Percentiles rank a stretch among this genome's conserved stretches.
Evolutionary conservation across 2,888 invertebrate genomes (phyloP).

Genomic region (Philonicus albiceps): DNA sequence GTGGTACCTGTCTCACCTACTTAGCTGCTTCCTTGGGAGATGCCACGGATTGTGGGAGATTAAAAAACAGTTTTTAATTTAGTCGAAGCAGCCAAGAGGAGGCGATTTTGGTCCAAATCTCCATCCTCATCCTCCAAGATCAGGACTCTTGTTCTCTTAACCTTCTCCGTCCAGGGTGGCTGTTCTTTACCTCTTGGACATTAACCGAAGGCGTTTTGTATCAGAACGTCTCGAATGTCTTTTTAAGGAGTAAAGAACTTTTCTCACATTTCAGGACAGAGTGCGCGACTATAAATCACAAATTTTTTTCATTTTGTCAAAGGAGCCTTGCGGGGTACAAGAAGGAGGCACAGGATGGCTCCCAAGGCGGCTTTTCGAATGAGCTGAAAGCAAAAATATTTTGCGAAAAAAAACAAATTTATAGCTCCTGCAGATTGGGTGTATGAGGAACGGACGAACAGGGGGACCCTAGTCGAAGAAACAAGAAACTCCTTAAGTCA

Average conservation of each 20-base stretch:
- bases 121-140: neutral
- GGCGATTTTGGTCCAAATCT: neutral
- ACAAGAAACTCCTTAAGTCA: neutral
- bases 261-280: neutral
- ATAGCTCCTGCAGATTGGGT: neutral
- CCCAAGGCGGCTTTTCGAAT: constrained; percentile 28
- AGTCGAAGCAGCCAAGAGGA: neutral
- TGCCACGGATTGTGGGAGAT: neutral
- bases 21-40: neutral
- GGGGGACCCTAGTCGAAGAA: neutral
- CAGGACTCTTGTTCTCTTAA: neutral
- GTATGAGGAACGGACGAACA: neutral
- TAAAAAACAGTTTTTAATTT: neutral
- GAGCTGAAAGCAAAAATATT: constrained; percentile 23
- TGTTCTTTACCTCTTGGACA: neutral
- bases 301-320: constrained; percentile 34
- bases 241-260: constrained; percentile 1
- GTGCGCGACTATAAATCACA: constrained; percentile 15
- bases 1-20: neutral
- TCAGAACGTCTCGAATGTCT: neutral
- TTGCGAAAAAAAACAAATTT: constrained; percentile 9
- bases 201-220: neutral
- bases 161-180: neutral
- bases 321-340: neutral
- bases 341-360: neutral